These are phyloP conservation scores for Centroberyx gerrardi DNA, from an alignment of 2,797 vertebrate species.

Conservation along the genomic window DNA sequence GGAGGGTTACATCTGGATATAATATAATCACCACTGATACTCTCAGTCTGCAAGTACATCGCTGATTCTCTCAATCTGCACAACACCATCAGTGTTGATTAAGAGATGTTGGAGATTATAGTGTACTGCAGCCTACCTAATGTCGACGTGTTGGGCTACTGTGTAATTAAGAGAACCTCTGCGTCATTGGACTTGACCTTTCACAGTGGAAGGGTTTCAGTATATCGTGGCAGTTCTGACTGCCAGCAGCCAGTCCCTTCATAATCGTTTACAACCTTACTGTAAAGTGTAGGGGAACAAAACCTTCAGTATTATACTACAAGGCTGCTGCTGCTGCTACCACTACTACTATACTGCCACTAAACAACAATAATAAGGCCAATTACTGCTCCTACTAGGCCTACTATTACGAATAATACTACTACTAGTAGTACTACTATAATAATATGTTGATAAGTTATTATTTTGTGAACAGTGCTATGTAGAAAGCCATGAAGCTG, in stretches of 20 bases:
- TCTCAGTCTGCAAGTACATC: conserved; percentile 18
- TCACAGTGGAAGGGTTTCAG: conserved; percentile 8
- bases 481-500: too few species aligned
- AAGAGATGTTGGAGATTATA: conserved; percentile 61
- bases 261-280: not conserved
- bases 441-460: too few species aligned
- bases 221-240: conserved; percentile 12
- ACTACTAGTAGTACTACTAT: not conserved
- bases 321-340: too few species aligned
- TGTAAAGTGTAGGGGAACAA: not conserved
- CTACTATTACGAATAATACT: not conserved
- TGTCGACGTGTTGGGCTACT: conserved; percentile 30
- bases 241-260: not conserved
- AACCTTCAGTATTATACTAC: not conserved
- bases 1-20: conserved; percentile 58
- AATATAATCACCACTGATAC: conserved; percentile 50
- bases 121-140: conserved; percentile 46
- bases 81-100: conserved; percentile 59
- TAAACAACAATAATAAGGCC: too few species aligned
- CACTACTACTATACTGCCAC: too few species aligned
- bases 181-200: conserved; percentile 46
- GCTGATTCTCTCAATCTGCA: conserved; percentile 30
- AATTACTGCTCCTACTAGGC: too few species aligned
- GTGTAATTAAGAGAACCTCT: conserved; percentile 49
- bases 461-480: too few species aligned